Evolutionary conservation across 92 coral and sea anemone genomes (phyloP).

Genomic region (Zoanthus gigantus): DNA sequence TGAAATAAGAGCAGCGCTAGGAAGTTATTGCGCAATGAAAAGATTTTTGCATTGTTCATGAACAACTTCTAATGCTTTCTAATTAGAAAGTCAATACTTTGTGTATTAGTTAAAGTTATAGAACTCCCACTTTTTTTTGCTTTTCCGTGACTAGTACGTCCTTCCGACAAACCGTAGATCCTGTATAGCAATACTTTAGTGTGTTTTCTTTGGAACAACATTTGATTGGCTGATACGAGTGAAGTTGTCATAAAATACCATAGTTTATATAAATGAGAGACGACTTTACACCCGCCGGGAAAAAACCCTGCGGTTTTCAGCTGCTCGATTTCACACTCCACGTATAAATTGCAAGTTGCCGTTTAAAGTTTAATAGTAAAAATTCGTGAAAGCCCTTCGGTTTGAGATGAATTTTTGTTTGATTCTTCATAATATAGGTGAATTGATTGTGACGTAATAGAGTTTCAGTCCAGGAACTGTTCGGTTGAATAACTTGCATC

Average conservation of each 20-base stretch:
- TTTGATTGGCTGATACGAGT: constrained; percentile 16
- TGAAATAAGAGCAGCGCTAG: no score
- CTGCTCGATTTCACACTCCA: not conserved
- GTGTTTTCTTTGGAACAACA: not conserved
- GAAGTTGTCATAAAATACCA: constrained; percentile 27
- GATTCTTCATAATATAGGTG: constrained; percentile 18
- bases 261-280: not conserved
- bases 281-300: not conserved
- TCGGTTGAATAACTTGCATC: constrained; percentile 20
- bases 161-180: no score
- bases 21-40: no score
- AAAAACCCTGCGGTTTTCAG: not conserved
- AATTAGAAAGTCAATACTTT: no score
- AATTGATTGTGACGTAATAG: not conserved
- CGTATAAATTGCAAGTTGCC: not conserved
- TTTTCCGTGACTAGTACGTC: no score
- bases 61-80: no score
- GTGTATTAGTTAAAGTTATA: no score
- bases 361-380: constrained; percentile 22
- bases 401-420: constrained; percentile 11
- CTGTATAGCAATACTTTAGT: no score
- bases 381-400: not conserved
- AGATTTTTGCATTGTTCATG: no score
- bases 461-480: constrained; percentile 35
- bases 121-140: no score